phyloP scores from a whole-genome alignment of 2,113 vertebrate genomes.

The Oreochromis tanganicae region DNA sequence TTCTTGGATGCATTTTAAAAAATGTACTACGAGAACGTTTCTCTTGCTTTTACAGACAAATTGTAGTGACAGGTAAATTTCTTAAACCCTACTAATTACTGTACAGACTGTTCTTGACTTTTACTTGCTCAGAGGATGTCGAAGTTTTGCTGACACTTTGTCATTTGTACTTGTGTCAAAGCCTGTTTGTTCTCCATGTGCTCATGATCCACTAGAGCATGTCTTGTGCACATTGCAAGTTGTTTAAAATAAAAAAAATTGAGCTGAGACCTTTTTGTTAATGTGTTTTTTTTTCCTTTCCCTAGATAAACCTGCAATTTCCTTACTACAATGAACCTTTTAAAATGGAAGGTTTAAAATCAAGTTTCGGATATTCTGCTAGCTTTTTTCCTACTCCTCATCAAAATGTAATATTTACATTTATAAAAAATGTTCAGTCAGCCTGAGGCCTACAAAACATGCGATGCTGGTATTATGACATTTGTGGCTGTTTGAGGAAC shows the following conservation, averaged over 20 bases:
- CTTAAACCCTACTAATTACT: neutral
- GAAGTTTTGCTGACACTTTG: neutral
- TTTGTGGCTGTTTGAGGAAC: neutral
- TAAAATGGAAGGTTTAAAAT: neutral
- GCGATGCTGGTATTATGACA: neutral
- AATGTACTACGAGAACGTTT: neutral
- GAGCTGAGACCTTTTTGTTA: neutral
- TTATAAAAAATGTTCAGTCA: neutral
- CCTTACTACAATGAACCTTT: neutral
- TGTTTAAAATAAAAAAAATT: constrained; percentile 34
- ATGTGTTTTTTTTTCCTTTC: neutral
- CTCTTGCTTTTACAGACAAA: neutral
- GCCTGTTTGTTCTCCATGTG: neutral
- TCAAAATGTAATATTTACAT: neutral
- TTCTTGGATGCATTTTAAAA: neutral
- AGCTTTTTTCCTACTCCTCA: neutral
- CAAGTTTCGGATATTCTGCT: neutral
- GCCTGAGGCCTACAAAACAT: neutral
- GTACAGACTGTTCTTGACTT: neutral
- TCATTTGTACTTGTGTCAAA: neutral
- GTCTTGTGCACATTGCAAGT: neutral
- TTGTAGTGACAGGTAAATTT: neutral
- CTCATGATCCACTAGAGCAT: neutral
- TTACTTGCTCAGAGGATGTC: neutral
- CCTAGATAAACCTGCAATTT: neutral